These are phyloP conservation scores for Andrena camellia DNA, from an alignment of 2,888 invertebrate species.

Conservation along the genomic window DNA sequence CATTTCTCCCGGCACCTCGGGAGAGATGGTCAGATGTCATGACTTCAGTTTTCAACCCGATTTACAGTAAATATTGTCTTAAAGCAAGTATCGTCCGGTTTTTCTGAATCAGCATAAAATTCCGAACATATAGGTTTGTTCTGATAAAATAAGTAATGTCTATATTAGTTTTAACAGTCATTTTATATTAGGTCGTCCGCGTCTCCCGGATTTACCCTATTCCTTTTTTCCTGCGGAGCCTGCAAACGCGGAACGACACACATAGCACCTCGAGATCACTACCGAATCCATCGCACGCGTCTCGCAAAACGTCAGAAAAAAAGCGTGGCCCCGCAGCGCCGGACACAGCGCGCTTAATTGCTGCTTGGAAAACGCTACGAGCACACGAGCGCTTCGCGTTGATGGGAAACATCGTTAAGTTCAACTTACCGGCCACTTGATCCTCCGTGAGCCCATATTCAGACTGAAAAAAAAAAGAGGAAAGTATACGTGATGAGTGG, in stretches of 20 bases:
- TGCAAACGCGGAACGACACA: neutral
- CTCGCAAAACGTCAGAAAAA: neutral
- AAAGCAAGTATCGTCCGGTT: too few relatives aligned
- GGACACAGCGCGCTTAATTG: neutral
- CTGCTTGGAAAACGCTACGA: neutral
- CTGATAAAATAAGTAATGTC: too few relatives aligned
- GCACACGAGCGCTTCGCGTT: neutral
- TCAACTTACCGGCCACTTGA: slow-evolving; percentile 91
- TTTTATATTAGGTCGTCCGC: too few relatives aligned
- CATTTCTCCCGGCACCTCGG: too few relatives aligned
- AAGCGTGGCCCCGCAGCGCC: neutral
- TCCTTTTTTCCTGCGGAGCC: neutral
- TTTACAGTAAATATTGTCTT: too few relatives aligned
- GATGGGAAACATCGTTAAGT: neutral
- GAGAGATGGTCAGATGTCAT: too few relatives aligned
- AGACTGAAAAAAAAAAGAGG: slow-evolving; percentile 88
- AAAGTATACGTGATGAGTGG: slow-evolving; percentile 1
- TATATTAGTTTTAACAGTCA: too few relatives aligned
- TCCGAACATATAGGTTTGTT: too few relatives aligned
- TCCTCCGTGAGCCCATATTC: slow-evolving; percentile 95
- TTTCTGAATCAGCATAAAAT: too few relatives aligned
- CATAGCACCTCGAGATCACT: neutral
- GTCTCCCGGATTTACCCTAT: too few relatives aligned
- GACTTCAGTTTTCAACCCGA: too few relatives aligned
- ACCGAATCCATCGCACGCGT: neutral